Conservation (phyloP, 2,797 vertebrate genomes). For the Pelodytes ibericus region DNA sequence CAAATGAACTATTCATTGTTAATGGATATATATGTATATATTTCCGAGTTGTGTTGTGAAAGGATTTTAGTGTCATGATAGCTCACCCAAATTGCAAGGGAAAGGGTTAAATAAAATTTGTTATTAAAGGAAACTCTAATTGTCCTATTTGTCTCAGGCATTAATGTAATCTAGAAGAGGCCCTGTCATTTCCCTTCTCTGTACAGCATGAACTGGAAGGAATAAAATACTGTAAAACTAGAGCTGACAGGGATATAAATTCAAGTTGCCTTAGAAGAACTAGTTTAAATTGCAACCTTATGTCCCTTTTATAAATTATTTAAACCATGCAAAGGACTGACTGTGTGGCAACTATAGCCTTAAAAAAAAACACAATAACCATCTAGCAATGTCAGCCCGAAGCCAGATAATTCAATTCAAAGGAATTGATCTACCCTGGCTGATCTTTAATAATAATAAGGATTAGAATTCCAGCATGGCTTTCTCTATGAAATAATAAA, state of each 20-base stretch:
- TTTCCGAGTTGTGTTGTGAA: too few relatives aligned
- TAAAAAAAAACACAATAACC: slow-evolving; percentile 19
- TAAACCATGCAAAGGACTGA: slow-evolving; percentile 17
- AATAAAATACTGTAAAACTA: slow-evolving; percentile 35
- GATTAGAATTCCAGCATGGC: not conserved
- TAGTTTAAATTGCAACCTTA: slow-evolving; percentile 52
- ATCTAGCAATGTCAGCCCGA: slow-evolving; percentile 16
- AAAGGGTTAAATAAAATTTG: not conserved
- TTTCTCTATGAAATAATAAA: slow-evolving; percentile 19
- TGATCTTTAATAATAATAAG: not conserved
- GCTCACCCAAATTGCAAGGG: too few relatives aligned
- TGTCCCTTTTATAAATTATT: slow-evolving; percentile 43
- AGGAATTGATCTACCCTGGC: not conserved
- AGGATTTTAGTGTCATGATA: too few relatives aligned
- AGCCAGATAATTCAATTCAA: slow-evolving; percentile 21
- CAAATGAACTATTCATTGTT: too few relatives aligned
- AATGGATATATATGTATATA: too few relatives aligned
- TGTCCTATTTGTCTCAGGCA: slow-evolving; percentile 41
- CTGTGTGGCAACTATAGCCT: slow-evolving; percentile 13
- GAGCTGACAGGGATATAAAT: slow-evolving; percentile 47
- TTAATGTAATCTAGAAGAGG: slow-evolving; percentile 25
- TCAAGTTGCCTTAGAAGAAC: slow-evolving; percentile 53
- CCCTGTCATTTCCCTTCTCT: slow-evolving; percentile 23
- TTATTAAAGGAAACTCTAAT: slow-evolving; percentile 49
- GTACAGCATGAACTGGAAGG: slow-evolving; percentile 20